Conservation (phyloP, 2,888 invertebrate species). For the Drosophila setosimentum region DNA sequence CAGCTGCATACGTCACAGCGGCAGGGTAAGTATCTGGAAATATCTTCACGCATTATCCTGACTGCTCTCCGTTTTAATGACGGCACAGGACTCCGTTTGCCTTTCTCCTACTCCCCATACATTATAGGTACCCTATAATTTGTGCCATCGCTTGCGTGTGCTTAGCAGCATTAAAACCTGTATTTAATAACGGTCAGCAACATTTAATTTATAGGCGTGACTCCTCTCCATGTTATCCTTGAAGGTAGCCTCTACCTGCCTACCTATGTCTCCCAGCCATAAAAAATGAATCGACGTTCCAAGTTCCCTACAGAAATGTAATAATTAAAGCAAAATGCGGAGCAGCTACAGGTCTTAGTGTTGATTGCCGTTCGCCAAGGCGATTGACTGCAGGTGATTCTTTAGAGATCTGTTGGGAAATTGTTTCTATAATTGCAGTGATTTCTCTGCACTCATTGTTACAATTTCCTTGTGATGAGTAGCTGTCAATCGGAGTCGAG, state of each 20-base stretch:
- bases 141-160: slow-evolving; percentile 41
- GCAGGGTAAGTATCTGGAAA: slow-evolving; percentile 55
- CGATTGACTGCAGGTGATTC: slow-evolving; percentile 44
- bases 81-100: slow-evolving; percentile 30
- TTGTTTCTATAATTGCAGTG: slow-evolving; percentile 65
- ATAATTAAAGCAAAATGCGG: slow-evolving; percentile 67
- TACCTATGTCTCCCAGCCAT: slow-evolving; percentile 46
- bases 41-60: slow-evolving; percentile 71
- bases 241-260: slow-evolving; percentile 20
- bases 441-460: slow-evolving; percentile 58
- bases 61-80: slow-evolving; percentile 23
- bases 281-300: slow-evolving; percentile 54
- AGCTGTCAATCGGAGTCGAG: slow-evolving; percentile 57
- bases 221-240: slow-evolving; percentile 63
- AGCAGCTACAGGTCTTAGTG: slow-evolving; percentile 23
- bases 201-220: slow-evolving; percentile 66
- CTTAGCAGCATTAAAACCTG: slow-evolving; percentile 48
- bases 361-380: slow-evolving; percentile 13
- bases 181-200: slow-evolving; percentile 74
- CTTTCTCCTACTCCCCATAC: not conserved
- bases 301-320: slow-evolving; percentile 60
- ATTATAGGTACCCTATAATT: slow-evolving; percentile 61
- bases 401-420: slow-evolving; percentile 31
- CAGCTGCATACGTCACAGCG: slow-evolving; percentile 66
- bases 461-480: slow-evolving; percentile 53